Conservation (phyloP, 2,797 vertebrate species). For the Gadopsis marmoratus region DNA sequence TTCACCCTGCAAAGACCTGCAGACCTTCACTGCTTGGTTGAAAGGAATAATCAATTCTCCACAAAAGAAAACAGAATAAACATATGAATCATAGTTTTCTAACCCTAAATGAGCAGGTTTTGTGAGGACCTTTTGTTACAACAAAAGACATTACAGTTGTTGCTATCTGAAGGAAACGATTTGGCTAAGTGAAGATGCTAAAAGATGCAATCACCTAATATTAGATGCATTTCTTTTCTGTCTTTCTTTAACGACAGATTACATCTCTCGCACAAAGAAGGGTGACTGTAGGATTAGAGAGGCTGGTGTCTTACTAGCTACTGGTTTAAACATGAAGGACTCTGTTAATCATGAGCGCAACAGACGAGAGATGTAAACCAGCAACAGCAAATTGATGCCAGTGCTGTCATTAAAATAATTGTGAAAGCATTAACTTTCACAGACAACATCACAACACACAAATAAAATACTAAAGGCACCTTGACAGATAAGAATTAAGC, state of each 20-base stretch:
- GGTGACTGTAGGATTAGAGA: neutral
- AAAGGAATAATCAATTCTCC: neutral
- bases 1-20: neutral
- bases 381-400: neutral
- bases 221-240: neutral
- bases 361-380: neutral
- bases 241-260: neutral
- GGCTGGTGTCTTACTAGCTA: neutral
- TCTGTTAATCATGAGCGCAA: neutral
- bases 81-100: neutral
- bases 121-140: neutral
- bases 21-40: neutral
- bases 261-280: neutral
- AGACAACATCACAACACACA: neutral
- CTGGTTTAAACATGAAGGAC: neutral
- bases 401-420: neutral
- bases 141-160: neutral
- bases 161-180: neutral
- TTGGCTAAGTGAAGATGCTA: neutral
- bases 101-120: neutral
- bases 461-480: neutral
- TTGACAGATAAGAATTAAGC: neutral
- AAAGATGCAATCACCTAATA: neutral
- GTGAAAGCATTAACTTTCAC: neutral
- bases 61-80: neutral